phyloP scores from a whole-genome alignment of 2,113 vertebrate species.

The Ploceus nigricollis region DNA sequence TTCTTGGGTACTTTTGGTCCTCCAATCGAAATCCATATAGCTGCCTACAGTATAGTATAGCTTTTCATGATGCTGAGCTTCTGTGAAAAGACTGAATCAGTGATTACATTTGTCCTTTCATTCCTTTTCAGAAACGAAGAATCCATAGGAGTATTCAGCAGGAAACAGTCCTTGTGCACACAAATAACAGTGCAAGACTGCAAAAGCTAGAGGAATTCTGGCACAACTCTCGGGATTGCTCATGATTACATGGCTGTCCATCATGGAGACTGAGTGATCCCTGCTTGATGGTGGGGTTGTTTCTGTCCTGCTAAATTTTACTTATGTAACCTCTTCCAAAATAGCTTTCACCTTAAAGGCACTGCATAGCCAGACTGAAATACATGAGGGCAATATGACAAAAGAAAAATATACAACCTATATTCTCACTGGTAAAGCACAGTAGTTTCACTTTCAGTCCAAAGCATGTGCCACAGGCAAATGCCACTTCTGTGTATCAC shows the following conservation, averaged over 20 bases:
- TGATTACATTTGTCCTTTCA: not conserved
- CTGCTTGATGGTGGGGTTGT: not conserved
- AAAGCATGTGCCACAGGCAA: not conserved
- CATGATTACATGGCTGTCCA: not conserved
- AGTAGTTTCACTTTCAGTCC: not conserved
- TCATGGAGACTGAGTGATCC: not conserved
- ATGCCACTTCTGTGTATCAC: not conserved
- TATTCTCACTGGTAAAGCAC: not conserved
- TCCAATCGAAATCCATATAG: not conserved
- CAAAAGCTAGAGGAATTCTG: not conserved
- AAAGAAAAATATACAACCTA: not conserved
- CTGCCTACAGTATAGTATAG: not conserved
- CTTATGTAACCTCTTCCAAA: not conserved
- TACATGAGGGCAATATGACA: not conserved
- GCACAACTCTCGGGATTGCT: not conserved
- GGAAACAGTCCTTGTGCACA: not conserved
- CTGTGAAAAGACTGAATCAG: not conserved
- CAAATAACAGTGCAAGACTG: not conserved
- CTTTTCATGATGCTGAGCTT: not conserved
- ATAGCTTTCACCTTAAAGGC: not conserved
- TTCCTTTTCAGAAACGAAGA: not conserved
- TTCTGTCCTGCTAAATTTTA: not conserved
- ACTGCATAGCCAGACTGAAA: not conserved
- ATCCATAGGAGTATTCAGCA: not conserved
- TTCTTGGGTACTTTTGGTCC: not conserved